Conservation (phyloP, 2,797 vertebrate species). For the Pseudotriccus pelzelni region DNA sequence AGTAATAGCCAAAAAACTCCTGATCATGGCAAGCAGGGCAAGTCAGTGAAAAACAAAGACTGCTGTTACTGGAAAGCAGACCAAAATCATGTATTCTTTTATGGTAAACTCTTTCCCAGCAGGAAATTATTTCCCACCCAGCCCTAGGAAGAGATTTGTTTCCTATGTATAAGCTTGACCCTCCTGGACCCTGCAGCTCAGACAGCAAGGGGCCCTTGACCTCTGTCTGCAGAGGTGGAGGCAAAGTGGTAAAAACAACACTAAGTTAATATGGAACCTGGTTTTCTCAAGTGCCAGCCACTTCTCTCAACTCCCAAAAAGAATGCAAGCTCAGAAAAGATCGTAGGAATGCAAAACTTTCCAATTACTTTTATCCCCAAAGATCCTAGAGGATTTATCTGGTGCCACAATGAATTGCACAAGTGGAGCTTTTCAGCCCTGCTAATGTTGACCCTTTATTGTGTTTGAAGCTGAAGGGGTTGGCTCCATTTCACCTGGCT, state of each 20-base stretch:
- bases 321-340: neutral
- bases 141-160: neutral
- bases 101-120: neutral
- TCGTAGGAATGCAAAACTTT: neutral
- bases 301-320: neutral
- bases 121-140: neutral
- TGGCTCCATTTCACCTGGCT: neutral
- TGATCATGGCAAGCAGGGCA: neutral
- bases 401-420: neutral
- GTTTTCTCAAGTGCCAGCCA: neutral
- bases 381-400: neutral
- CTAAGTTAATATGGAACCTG: neutral
- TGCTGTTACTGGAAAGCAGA: neutral
- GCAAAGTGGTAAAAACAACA: neutral
- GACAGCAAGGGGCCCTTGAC: neutral
- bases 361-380: accelerated
- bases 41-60: neutral
- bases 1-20: neutral
- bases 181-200: neutral
- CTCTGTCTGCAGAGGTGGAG: neutral
- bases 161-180: neutral
- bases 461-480: neutral
- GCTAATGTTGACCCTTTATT: neutral
- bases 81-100: neutral
- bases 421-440: neutral